Conservation (phyloP, 2,888 invertebrate species). For the Limnephilus rhombicus region DNA sequence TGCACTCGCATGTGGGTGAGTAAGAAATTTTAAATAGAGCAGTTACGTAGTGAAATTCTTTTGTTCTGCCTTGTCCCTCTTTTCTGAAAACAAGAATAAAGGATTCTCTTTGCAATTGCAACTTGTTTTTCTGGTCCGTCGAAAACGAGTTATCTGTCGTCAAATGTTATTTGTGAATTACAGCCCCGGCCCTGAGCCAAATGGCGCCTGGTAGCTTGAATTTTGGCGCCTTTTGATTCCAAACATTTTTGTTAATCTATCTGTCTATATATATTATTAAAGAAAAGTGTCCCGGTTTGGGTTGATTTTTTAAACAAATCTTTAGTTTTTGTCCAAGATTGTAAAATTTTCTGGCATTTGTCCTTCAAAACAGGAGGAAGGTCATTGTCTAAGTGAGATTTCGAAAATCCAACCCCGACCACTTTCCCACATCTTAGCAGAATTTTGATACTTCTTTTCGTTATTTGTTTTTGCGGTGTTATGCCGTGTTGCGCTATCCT, state of each 20-base stretch:
- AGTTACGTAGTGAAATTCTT: not conserved
- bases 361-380: too few species aligned
- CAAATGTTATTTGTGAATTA: not conserved
- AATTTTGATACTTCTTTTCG: too few species aligned
- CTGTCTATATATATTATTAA: too few species aligned
- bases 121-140: not conserved
- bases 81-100: not conserved
- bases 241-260: not conserved
- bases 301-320: too few species aligned
- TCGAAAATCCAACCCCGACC: too few species aligned
- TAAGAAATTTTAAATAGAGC: not conserved
- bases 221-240: not conserved
- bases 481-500: too few species aligned
- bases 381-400: too few species aligned
- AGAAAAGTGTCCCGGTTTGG: too few species aligned
- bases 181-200: not conserved
- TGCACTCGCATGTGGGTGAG: not conserved
- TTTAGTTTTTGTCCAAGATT: too few species aligned
- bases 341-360: too few species aligned
- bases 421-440: too few species aligned
- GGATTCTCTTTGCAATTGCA: not conserved
- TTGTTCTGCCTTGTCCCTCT: not conserved
- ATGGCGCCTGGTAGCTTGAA: not conserved
- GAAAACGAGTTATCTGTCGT: not conserved
- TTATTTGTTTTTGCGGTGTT: too few species aligned